Base-by-base conservation (phyloP, 2,113 vertebrate species). In the Tragelaphus buxtoni region DNA sequence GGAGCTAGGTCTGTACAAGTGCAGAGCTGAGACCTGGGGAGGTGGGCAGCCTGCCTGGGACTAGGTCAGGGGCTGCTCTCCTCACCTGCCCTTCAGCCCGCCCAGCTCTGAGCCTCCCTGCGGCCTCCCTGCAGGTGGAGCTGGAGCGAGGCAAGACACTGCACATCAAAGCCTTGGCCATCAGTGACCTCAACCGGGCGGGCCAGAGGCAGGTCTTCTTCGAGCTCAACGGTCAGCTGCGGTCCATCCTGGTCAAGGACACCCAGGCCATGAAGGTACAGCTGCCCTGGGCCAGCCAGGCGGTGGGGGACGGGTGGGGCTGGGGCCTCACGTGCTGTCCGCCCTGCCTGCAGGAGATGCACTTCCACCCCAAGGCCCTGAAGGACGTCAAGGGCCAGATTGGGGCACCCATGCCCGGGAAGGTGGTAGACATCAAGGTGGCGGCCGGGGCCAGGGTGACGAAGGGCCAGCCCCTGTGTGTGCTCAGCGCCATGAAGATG, bases 401-500 rank as follows among this genome's bases (percentile, higher is more conserved):
- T 10, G 99, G 99, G 4, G 99, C 99, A 0, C 99, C 99, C 18
- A 99, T 99, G 99, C 99, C 99, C 0, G 99, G 99, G 55, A 99
- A 99, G 96, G 99, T 99, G 96, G 98, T 99, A 20, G 99, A 99
- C 96, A 98, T 99, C 86, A 99, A 99, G 94, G 99, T 99, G 77
- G 98, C 98, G 28, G 97, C 98, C 32, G 99, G 99, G 30, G 97
- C 84, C 49, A 79, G 97, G 96, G 99, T 99, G 91, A 98, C 98
- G 97, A 99, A 99, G 96, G 99, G 99, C 16, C 99, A 99, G 95
- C 99, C 99, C 0, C 99, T 99, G 26, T 99, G 99, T 45, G 99
- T 99, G 91, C 99, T 99, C 85, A 99, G 99, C 0, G 99, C 99
- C 97, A 99, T 99, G 99, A 99, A 99, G 98, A 99, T 99, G 99